Percentiles rank a stretch among this genome's conserved stretches.
phyloP scores from a whole-genome alignment of 2,888 invertebrate genomes.

The Drosophila emarginata region DNA sequence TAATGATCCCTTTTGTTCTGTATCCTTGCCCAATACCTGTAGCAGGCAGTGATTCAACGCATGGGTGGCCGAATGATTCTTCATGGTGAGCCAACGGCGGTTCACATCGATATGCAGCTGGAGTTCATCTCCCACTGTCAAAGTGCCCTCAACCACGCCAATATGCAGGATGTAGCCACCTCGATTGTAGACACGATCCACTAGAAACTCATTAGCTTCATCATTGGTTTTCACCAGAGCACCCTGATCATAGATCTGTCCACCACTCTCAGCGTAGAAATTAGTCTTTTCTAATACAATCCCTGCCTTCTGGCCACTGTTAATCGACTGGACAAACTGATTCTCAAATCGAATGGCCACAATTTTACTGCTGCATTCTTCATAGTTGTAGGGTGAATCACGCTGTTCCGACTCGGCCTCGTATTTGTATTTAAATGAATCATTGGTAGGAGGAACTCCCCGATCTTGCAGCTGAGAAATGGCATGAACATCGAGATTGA shows the following conservation, averaged over 20 bases:
- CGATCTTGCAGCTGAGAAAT: constrained; percentile 93
- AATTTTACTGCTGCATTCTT: constrained; percentile 88
- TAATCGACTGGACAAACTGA: constrained; percentile 92
- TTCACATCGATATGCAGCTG: constrained; percentile 91
- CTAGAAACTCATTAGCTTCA: constrained; percentile 94
- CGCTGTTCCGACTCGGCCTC: constrained; percentile 85
- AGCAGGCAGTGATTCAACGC: constrained; percentile 96
- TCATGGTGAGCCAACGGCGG: constrained; percentile 96
- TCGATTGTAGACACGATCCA: constrained; percentile 96
- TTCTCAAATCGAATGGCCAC: constrained; percentile 91
- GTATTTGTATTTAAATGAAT: constrained; percentile 96
- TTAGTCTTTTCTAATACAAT: constrained; percentile 94
- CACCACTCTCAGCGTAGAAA: constrained; percentile 99
- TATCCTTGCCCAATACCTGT: constrained; percentile 93
- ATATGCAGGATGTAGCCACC: constrained; percentile 98
- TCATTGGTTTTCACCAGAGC: constrained; percentile 92
- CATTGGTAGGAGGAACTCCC: constrained; percentile 92
- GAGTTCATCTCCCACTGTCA: constrained; percentile 93
- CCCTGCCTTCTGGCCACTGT: constrained; percentile 94
- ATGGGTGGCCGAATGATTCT: constrained; percentile 99
- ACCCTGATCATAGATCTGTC: constrained; percentile 98
- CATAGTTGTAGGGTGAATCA: constrained; percentile 90
- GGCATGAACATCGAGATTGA: constrained; percentile 97
- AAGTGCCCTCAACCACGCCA: constrained; percentile 92
- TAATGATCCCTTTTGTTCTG: constrained; percentile 97